Percentiles rank a stretch among this genome's conserved stretches.
Conservation (phyloP, 2,888 invertebrate genomes). For the Eremobia ochroleuca region DNA sequence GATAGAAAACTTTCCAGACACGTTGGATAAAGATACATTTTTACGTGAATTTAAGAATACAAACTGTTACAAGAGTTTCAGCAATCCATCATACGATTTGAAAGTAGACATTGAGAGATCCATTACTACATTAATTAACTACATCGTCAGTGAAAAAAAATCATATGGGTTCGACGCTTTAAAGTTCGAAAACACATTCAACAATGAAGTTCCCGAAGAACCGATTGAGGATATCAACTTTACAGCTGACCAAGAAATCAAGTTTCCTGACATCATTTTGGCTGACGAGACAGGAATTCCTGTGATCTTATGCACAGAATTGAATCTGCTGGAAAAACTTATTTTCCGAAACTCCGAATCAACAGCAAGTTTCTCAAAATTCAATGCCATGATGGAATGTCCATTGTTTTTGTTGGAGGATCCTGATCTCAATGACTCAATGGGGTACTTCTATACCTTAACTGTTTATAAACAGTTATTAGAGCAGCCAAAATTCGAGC, state of each 20-base stretch:
- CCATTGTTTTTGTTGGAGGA: slow-evolving; percentile 74
- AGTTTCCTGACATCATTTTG: slow-evolving; percentile 76
- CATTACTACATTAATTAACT: slow-evolving; percentile 75
- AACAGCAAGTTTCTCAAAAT: slow-evolving; percentile 60
- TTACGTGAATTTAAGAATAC: slow-evolving; percentile 55
- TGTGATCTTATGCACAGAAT: slow-evolving; percentile 71
- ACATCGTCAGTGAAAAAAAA: slow-evolving; percentile 73
- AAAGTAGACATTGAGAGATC: slow-evolving; percentile 73
- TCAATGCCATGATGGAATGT: slow-evolving; percentile 73
- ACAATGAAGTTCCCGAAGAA: slow-evolving; percentile 64
- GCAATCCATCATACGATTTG: slow-evolving; percentile 12
- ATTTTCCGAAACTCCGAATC: slow-evolving; percentile 10
- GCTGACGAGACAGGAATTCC: slow-evolving; percentile 76
- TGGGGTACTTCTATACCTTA: slow-evolving; percentile 77
- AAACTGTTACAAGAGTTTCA: slow-evolving; percentile 68
- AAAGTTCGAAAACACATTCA: slow-evolving; percentile 69
- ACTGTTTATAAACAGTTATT: slow-evolving; percentile 75
- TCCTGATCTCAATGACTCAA: slow-evolving; percentile 71
- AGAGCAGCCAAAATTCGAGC: slow-evolving; percentile 69
- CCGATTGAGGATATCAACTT: slow-evolving; percentile 69
- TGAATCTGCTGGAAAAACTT: slow-evolving; percentile 73
- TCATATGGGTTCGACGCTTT: slow-evolving; percentile 75
- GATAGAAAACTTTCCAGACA: slow-evolving; percentile 18
- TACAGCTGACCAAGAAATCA: slow-evolving; percentile 72
- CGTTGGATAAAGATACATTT: slow-evolving; percentile 25